Conservation (phyloP, 2,797 vertebrate species). For the Antennarius maculatus region DNA sequence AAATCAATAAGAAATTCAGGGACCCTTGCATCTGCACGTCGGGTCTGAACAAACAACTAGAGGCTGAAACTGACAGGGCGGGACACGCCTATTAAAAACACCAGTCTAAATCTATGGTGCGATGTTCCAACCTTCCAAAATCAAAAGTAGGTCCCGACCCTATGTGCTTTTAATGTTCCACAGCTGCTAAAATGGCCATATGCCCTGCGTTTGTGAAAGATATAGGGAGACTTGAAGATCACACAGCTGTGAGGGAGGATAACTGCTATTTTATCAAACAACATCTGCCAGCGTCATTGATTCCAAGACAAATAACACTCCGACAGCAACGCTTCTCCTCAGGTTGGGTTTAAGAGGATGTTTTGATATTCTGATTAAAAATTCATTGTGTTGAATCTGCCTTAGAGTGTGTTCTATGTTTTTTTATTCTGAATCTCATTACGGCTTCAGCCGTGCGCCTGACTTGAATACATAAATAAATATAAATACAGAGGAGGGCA, state of each 20-base stretch:
- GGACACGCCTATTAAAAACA: slow-evolving; percentile 24
- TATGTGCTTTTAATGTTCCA: slow-evolving; percentile 26
- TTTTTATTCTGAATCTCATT: slow-evolving; percentile 71
- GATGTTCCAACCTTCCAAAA: slow-evolving; percentile 28
- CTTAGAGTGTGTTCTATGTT: slow-evolving; percentile 69
- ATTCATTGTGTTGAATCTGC: slow-evolving; percentile 80
- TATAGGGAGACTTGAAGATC: slow-evolving; percentile 62
- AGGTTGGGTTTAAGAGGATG: slow-evolving; percentile 76
- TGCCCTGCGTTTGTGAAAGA: slow-evolving; percentile 60
- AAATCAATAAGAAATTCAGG: slow-evolving; percentile 66
- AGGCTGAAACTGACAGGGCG: slow-evolving; percentile 28
- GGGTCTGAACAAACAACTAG: slow-evolving; percentile 29
- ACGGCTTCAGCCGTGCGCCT: slow-evolving; percentile 48
- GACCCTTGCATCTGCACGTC: slow-evolving; percentile 17
- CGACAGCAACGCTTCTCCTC: slow-evolving; percentile 70
- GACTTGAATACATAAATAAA: slow-evolving; percentile 49
- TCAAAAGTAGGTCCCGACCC: slow-evolving; percentile 21
- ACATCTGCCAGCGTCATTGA: slow-evolving; percentile 75
- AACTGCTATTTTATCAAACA: slow-evolving; percentile 80
- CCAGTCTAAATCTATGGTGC: slow-evolving; percentile 15
- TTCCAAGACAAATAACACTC: slow-evolving; percentile 77
- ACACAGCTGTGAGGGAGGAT: slow-evolving; percentile 54
- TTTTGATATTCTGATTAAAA: slow-evolving; percentile 82
- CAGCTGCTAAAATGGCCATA: slow-evolving; percentile 58
- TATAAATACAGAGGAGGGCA: slow-evolving; percentile 49